These are phyloP conservation scores for Caenorhabditis wallacei DNA, from an alignment of 2,888 invertebrate genomes.

Conservation along the genomic window DNA sequence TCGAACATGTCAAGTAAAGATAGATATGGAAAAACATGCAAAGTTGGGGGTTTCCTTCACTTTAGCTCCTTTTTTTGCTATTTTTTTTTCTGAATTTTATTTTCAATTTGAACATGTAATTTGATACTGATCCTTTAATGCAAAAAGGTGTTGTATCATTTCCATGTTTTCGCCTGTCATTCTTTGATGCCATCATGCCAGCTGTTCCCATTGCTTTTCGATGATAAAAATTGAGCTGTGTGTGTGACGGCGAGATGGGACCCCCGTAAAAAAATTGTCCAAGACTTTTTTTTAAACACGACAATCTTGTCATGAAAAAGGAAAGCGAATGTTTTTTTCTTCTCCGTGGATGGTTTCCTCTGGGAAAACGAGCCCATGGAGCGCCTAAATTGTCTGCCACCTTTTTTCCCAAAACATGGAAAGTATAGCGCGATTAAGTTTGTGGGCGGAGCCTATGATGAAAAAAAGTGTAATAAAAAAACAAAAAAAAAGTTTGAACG, in stretches of 20 bases:
- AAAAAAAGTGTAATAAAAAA: too few species aligned
- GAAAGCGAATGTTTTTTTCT: not conserved
- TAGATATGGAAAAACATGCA: slow-evolving; percentile 13
- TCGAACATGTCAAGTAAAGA: slow-evolving; percentile 34
- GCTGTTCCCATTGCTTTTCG: slow-evolving; percentile 31
- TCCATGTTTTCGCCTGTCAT: slow-evolving; percentile 32
- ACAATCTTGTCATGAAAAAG: slow-evolving; percentile 24
- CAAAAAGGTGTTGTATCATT: slow-evolving; percentile 20
- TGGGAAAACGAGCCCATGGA: slow-evolving; percentile 17
- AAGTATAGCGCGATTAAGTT: too few species aligned
- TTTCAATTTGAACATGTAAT: slow-evolving; percentile 26
- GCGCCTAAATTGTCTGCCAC: slow-evolving; percentile 25
- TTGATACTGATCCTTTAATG: slow-evolving; percentile 38
- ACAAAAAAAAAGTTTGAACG: too few species aligned
- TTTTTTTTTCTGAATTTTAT: not conserved
- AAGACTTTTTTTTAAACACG: slow-evolving; percentile 9
- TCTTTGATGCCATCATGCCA: slow-evolving; percentile 30
- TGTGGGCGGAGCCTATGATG: too few species aligned
- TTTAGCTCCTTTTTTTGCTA: slow-evolving; percentile 15
- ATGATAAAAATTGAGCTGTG: slow-evolving; percentile 24
- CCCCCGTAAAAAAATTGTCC: slow-evolving; percentile 19
- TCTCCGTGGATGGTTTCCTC: slow-evolving; percentile 30
- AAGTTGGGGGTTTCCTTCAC: slow-evolving; percentile 24
- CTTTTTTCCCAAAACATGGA: too few species aligned
- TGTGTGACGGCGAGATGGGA: not conserved